phyloP scores from a whole-genome alignment of 2,888 invertebrate genomes.

The Cheilosia scutellata region DNA sequence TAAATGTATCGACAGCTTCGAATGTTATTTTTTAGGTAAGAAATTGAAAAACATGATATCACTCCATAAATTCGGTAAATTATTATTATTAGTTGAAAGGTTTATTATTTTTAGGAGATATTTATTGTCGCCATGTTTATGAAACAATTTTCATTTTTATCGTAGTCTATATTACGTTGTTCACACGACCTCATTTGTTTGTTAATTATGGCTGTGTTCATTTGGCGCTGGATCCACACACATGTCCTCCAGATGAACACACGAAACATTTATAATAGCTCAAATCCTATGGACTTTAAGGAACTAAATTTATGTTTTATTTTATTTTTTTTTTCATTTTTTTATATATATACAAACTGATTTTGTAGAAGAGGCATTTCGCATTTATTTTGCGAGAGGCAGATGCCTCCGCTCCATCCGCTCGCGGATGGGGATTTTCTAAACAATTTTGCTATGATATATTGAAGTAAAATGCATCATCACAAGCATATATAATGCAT shows the following conservation, averaged over 20 bases:
- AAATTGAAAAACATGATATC: slow-evolving; percentile 59
- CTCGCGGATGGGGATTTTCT: slow-evolving; percentile 7
- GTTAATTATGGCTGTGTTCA: slow-evolving; percentile 70
- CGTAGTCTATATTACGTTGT: slow-evolving; percentile 49
- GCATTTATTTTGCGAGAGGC: slow-evolving; percentile 47
- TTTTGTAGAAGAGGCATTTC: slow-evolving; percentile 56
- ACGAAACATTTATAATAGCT: slow-evolving; percentile 58
- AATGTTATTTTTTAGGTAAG: slow-evolving; percentile 63
- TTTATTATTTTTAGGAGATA: slow-evolving; percentile 55
- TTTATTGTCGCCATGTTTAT: slow-evolving; percentile 67
- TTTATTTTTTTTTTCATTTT: slow-evolving; percentile 38
- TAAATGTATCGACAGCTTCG: slow-evolving; percentile 62
- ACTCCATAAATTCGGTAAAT: slow-evolving; percentile 54
- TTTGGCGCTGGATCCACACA: slow-evolving; percentile 31
- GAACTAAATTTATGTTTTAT: slow-evolving; percentile 48
- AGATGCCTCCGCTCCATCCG: neutral
- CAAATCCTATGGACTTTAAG: slow-evolving; percentile 73
- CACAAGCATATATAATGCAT: slow-evolving; percentile 22
- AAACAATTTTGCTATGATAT: slow-evolving; percentile 57
- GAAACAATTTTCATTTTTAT: slow-evolving; percentile 56
- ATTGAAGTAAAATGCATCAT: slow-evolving; percentile 24
- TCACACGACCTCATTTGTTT: slow-evolving; percentile 52
- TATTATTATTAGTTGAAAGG: slow-evolving; percentile 55
- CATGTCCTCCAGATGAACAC: slow-evolving; percentile 63
- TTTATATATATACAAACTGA: slow-evolving; percentile 19